Base-by-base conservation (phyloP, 2,888 invertebrate species). In the Thymelicus sylvestris region DNA sequence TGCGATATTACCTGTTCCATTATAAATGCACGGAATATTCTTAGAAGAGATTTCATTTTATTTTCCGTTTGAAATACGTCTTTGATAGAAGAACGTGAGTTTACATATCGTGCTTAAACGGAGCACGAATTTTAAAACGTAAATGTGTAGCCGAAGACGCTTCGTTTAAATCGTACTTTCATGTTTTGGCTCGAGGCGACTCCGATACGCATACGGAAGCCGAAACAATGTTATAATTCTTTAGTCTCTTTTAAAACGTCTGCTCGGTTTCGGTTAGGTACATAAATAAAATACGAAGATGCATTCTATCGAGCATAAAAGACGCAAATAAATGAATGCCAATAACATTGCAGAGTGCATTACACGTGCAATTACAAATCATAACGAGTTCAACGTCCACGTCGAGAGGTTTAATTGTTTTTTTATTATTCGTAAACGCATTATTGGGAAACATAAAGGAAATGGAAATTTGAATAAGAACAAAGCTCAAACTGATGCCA, bases 201-300 rank as follows among this genome's bases (percentile, higher is more conserved):
- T 80, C 79, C 76, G 79, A 82, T 81, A 86, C 84, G 84, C 84
- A 84, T 82, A 79, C 86, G 86, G 86, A 87, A 86, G 82, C 78
- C 81, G 79, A 81, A 83, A 83, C 81, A 80, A 79, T 81, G 83
- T 82, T 77, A 81, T 84, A 83, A 86, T 82, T 86, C 84, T 84
- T 81, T 77, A 81, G 78, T 75, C 74, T 76, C 74, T 75, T 80
- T 76, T 78, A 72, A 79, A 79, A 80, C 78, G 80, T 74, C 80
- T 81, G 71, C 73, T 66, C 67, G 67, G 39, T 69, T 73, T 72
- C 71, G 69, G 72, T 75, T 77, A n/a, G n/a, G n/a, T n/a, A 67
- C 71, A 71, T 71, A 71, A 62, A 64, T 74, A 74, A 73, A 73
- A 68, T 67, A 68, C 61, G 67, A 74, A 77, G 72, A 68, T 68